Evolutionary conservation across 1,140 invertebrate species (phyloP), one percentile per base, ranked within the genome.

Genomic region (Habropoda laboriosa): DNA sequence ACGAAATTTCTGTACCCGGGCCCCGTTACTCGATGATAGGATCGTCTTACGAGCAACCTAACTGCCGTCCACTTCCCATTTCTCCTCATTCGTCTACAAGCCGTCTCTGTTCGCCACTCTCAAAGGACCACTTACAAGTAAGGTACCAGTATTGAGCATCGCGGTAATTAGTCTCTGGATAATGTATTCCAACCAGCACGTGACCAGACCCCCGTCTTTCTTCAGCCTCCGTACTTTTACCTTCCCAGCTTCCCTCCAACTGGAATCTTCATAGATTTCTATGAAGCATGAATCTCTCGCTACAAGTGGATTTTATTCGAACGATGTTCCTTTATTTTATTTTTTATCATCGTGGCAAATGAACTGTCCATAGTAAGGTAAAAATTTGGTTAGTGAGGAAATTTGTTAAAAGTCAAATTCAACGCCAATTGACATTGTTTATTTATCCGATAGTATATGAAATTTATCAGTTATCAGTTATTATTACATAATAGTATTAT

Each of bases 11-110:
- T 86, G 84, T 87, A 81, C 18, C 63, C 27, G 66, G 73, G 57
- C 77, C 71, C 91, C 91, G 90, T 92, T 92, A 92, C 83, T 84
- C 88, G 89, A 90, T 87, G 90, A 91, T 90, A 89, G 89, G 87
- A 91, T 91, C 89, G 83, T 88, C 87, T 80, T 88, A 79, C 81
- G 68, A 53, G 70, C 83, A 78, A 87, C 83, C 63, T 64, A 77
- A 64, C 68, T 7, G 60, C 38, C 61, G 72, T 88, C 86, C 82
- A 86, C 80, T 85, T 88, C 81, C 78, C 73, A 78, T 83, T 83
- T 77, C 81, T 81, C 71, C 83, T 79, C 57, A 32, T 84, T 80
- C 79, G 72, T 88, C 78, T 66, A 51, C 66, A 60, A 74, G 45
- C 45, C 79, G 55, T 61, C 42, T 51, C 64, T 60, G 70, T 60